A percentile compares a stretch with the other conserved stretches of the same genome.
Conservation (phyloP, 2,888 invertebrate species). For the Idaea straminata region DNA sequence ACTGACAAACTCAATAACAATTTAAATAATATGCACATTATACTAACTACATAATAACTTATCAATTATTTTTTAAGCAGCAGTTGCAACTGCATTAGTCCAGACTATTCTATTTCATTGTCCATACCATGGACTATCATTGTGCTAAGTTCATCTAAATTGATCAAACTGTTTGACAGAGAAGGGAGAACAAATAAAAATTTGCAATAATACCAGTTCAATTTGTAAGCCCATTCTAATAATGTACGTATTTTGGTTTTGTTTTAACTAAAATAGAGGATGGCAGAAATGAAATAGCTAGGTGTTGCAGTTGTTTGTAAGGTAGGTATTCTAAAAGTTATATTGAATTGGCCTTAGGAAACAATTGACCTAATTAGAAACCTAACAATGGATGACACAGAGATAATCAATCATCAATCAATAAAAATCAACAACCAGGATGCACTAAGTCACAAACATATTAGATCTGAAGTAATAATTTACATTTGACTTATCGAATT, state of each 20-base stretch:
- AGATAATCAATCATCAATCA: neutral
- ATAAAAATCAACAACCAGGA: neutral
- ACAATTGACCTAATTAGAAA: neutral
- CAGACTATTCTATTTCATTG: too few relatives aligned
- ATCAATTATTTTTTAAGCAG: too few relatives aligned
- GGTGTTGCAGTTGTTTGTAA: neutral
- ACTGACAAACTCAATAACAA: too few relatives aligned
- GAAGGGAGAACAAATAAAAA: too few relatives aligned
- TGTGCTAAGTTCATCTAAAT: too few relatives aligned
- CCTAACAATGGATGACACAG: slow-evolving; percentile 1
- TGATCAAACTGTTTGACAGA: too few relatives aligned
- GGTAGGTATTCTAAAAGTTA: neutral
- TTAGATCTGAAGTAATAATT: neutral
- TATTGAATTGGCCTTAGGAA: neutral
- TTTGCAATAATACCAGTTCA: too few relatives aligned
- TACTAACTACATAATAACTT: too few relatives aligned
- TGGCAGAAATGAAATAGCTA: neutral
- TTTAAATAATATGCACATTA: too few relatives aligned
- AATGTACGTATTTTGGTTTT: neutral
- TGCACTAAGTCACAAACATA: neutral
- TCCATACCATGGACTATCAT: too few relatives aligned
- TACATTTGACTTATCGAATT: neutral
- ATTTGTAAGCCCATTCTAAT: neutral
- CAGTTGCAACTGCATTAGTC: too few relatives aligned
- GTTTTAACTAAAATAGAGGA: neutral